Conservation (phyloP, 2,888 invertebrate species). For the Agonopterix alstromeriana region DNA sequence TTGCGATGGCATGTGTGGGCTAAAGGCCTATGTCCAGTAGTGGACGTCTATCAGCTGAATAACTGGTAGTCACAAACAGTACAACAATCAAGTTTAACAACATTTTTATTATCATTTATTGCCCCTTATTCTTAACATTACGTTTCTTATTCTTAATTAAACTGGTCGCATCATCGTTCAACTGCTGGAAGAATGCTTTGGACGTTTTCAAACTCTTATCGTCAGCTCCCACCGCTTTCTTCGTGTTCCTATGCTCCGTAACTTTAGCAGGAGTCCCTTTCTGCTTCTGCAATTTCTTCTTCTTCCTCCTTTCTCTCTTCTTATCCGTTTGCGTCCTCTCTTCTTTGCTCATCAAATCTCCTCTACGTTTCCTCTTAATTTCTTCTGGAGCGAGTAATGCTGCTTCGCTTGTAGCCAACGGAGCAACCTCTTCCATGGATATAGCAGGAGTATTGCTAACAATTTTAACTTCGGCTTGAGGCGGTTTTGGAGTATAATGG, state of each 20-base stretch:
- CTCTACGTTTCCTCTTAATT: constrained; percentile 79
- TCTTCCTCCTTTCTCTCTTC: constrained; percentile 90
- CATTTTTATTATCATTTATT: constrained; percentile 17
- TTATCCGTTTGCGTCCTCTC: constrained; percentile 92
- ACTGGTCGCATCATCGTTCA: constrained; percentile 83
- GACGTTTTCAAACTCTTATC: constrained; percentile 79
- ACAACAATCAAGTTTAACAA: not conserved
- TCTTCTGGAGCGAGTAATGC: constrained; percentile 95
- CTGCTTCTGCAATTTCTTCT: constrained; percentile 85
- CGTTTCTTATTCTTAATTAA: constrained; percentile 49
- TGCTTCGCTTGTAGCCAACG: constrained; percentile 90
- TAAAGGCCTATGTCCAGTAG: no score
- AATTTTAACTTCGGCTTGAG: constrained; percentile 91
- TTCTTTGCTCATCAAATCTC: constrained; percentile 80
- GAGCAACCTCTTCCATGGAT: constrained; percentile 96
- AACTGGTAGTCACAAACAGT: not conserved
- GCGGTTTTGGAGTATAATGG: constrained; percentile 93
- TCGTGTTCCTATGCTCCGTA: constrained; percentile 68
- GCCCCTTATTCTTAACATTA: constrained; percentile 40
- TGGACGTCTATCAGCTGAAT: no score
- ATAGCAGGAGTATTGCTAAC: constrained; percentile 94
- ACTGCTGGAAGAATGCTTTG: constrained; percentile 89
- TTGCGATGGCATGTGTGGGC: no score
- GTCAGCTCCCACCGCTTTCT: constrained; percentile 78
- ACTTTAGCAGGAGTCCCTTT: constrained; percentile 60